Percentiles rank a stretch among this genome's conserved stretches.
phyloP scores from a whole-genome alignment of 2,888 invertebrate genomes.

The Trilocha varians region DNA sequence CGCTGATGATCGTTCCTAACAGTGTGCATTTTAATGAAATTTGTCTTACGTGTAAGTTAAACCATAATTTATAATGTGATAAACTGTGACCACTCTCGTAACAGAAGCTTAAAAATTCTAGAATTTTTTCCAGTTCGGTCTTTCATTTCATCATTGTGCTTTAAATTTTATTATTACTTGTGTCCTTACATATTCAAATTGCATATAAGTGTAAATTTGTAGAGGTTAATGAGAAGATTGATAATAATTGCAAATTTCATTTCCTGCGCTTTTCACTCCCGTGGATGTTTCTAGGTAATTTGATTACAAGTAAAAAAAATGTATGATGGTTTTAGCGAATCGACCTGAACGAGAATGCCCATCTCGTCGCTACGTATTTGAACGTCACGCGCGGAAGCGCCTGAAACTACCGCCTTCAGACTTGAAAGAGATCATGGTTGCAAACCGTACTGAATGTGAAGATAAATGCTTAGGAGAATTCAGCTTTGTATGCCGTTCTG shows the following conservation, averaged over 20 bases:
- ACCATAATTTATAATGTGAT: too few relatives aligned
- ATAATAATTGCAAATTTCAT: too few relatives aligned
- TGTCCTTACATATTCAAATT: too few relatives aligned
- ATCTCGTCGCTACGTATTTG: conserved; percentile 89
- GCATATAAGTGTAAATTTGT: too few relatives aligned
- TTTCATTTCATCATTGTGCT: too few relatives aligned
- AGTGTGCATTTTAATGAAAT: conserved; percentile 93
- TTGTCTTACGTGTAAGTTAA: conserved; percentile 88
- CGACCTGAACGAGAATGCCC: conserved; percentile 92
- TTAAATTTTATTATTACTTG: too few relatives aligned
- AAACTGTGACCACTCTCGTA: too few relatives aligned
- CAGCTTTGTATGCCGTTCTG: conserved; percentile 90
- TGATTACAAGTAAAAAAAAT: conserved; percentile 2
- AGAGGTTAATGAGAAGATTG: too few relatives aligned
- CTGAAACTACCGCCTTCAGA: conserved; percentile 86
- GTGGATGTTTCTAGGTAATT: not conserved
- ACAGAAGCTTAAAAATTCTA: too few relatives aligned
- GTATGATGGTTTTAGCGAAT: conserved; percentile 66
- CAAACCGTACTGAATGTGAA: conserved; percentile 91
- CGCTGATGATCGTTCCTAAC: conserved; percentile 90
- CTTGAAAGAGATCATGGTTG: conserved; percentile 87
- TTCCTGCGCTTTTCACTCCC: too few relatives aligned
- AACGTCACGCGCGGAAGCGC: conserved; percentile 88
- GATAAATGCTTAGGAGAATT: conserved; percentile 92
- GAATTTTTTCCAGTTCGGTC: too few relatives aligned